A percentile compares a stretch with the other conserved stretches of the same genome.
These are phyloP conservation scores for Lasioglossum baleicum DNA, from an alignment of 1,140 invertebrate genomes.

Conservation along the genomic window DNA sequence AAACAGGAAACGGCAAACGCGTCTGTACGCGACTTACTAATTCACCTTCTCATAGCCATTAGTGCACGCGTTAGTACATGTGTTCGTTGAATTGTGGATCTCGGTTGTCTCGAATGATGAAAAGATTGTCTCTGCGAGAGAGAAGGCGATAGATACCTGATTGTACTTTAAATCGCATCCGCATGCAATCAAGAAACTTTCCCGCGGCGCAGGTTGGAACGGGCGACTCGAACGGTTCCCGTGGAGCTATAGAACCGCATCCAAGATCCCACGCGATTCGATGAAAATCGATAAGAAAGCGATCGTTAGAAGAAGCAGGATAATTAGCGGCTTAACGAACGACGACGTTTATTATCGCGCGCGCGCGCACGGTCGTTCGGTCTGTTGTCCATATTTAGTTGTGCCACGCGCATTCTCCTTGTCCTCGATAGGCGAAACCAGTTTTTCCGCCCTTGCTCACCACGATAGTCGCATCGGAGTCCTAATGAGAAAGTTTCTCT, in stretches of 20 bases:
- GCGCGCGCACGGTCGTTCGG: not conserved
- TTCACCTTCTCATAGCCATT: too few relatives aligned
- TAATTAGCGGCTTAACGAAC: slow-evolving; percentile 52
- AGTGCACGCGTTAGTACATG: too few relatives aligned
- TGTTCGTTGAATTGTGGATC: too few relatives aligned
- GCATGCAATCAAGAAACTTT: not conserved
- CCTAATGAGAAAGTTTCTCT: slow-evolving; percentile 26
- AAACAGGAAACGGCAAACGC: too few relatives aligned
- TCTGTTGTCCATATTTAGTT: slow-evolving; percentile 54
- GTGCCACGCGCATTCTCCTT: slow-evolving; percentile 18
- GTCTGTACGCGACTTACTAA: too few relatives aligned
- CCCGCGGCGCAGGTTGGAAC: not conserved
- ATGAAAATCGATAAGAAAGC: not conserved
- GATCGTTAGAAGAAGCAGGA: not conserved
- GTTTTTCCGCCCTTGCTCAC: slow-evolving; percentile 35
- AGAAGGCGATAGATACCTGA: not conserved
- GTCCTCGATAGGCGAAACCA: slow-evolving; percentile 27
- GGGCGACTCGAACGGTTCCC: not conserved
- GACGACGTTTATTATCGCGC: slow-evolving; percentile 51
- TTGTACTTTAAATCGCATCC: not conserved
- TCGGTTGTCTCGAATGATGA: too few relatives aligned
- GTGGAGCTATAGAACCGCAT: not conserved
- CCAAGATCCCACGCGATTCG: slow-evolving; percentile 20
- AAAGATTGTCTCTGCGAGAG: too few relatives aligned
- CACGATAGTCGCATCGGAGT: not conserved